Base-by-base conservation (phyloP, 2,113 vertebrate species). In the Dromiciops gliroides region DNA sequence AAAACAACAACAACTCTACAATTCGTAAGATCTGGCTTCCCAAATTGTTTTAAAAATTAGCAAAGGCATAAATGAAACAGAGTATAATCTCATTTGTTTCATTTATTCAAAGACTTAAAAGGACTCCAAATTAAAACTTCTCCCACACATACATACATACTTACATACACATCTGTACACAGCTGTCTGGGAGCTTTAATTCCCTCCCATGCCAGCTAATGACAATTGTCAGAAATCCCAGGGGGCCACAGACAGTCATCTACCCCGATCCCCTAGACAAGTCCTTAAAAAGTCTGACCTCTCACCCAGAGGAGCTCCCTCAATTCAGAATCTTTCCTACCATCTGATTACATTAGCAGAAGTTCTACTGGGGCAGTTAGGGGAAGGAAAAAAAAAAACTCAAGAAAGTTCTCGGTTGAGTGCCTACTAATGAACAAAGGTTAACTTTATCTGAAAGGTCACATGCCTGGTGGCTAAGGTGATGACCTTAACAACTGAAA, bases 371-470 rank as follows among this genome's bases (percentile, higher is more conserved):
- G 98, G 98, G 98, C 98, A 98, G 98, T 98, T 96, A 12, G n/a
- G 93, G 89, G 94, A 95, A 92, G 92, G 92, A 91, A 93, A 93
- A 94, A 91, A 94, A 89, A 98, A 98, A 98, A 98, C 98, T 98
- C 97, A 98, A 99, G 98, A 98, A 99, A 98, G 98, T 98, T 98
- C 98, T 98, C 98, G 99, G 99, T 99, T 99, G 99, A 99, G 98
- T 99, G 99, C 98, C 98, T 99, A 99, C 99, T 99, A 99, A 99
- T 99, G 99, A 99, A 99, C 98, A 99, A 99, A 99, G 99, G 98
- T 99, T 99, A 99, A 99, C 99, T 99, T 99, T 99, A 99, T 99
- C 99, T 99, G 98, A 98, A 98, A 99, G 99, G 99, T 99, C 99
- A 99, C 99, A 99, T 98, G 99, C 99, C 98, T 99, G 97, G 98